These are phyloP conservation scores for Idaea biselata DNA, from an alignment of 2,888 invertebrate genomes.

Conservation along the genomic window DNA sequence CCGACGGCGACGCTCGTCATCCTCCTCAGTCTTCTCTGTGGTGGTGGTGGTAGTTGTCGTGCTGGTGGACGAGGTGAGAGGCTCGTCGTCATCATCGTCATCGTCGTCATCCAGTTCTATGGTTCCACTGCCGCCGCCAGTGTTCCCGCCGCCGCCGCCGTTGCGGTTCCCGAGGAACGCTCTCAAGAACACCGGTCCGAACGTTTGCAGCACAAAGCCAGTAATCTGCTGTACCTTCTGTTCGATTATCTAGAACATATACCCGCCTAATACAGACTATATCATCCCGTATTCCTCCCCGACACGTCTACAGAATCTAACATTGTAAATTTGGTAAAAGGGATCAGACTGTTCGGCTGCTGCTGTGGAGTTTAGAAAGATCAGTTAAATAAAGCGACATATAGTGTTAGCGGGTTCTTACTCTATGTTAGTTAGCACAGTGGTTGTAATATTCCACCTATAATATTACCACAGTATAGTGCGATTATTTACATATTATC, in stretches of 20 bases:
- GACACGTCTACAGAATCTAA: background rate
- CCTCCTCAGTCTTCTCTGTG: slow-evolving; percentile 2
- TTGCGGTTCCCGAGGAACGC: slow-evolving; percentile 79
- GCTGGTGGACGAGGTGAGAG: slow-evolving; percentile 32
- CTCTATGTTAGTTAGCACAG: background rate
- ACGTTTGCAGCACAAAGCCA: slow-evolving; percentile 85
- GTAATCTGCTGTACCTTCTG: slow-evolving; percentile 88
- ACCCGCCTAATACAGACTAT: slow-evolving; percentile 48
- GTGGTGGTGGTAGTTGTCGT: slow-evolving; percentile 29
- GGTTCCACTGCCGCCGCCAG: slow-evolving; percentile 63
- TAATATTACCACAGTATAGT: too few relatives aligned
- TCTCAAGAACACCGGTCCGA: slow-evolving; percentile 87
- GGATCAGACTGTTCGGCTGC: background rate
- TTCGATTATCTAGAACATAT: slow-evolving; percentile 85
- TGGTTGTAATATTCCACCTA: background rate
- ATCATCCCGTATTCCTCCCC: background rate
- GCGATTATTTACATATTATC: too few relatives aligned
- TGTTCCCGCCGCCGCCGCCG: slow-evolving; percentile 54
- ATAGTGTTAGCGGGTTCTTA: slow-evolving; percentile 13
- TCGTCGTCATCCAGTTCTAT: slow-evolving; percentile 77
- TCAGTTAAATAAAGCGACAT: slow-evolving; percentile 4
- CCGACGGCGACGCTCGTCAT: slow-evolving; percentile 24
- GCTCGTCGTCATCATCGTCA: slow-evolving; percentile 80
- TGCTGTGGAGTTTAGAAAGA: background rate
- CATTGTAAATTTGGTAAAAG: background rate